Base-by-base conservation (phyloP, 1,140 invertebrate species). In the Drosophila sp. region DNA sequence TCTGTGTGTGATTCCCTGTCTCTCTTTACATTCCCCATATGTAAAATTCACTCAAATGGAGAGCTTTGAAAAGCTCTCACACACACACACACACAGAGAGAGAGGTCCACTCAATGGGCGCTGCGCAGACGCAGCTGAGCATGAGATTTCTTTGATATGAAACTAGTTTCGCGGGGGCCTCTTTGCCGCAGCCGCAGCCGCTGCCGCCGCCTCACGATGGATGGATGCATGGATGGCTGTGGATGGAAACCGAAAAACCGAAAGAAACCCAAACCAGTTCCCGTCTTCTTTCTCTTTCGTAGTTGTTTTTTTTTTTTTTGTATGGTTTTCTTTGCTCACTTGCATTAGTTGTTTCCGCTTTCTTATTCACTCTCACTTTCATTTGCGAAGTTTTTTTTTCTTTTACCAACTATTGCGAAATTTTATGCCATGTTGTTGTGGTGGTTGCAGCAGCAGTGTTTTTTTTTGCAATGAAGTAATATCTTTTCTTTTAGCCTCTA, bases 301-400 rank as follows among this genome's bases (percentile, higher is more conserved):
- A 8, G 44, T 27, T 50, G 44, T 27, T 50, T 17, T 6, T 10
- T 50, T 10, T 50, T 6, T 50, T 50, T 6, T 65, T 63, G 35
- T 38, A 38, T 38, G 82, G 75, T 86, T 79, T 80, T 70, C 80
- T 80, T 67, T 70, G 75, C 78, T 86, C 70, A 35, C 56, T 50
- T 50, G 79, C 83, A 89, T 84, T 84, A 85, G 79, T 91, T 91
- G 79, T 91, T 91, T 91, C 90, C 90, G 90, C 90, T 91, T 91
- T 91, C 90, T 90, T 91, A 91, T 91, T 91, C 90, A 91, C 90
- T 91, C 90, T 91, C 90, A 91, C 90, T 91, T 91, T 91, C 90
- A 89, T 90, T 86, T 86, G 76, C 79, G 70, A 63, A 74, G 56
- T 81, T 79, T 74, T 64, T 47, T 57, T 30, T 50, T 50, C 38